These are phyloP conservation scores for Epiblema foenella DNA, from an alignment of 2,888 invertebrate genomes.

Conservation along the genomic window DNA sequence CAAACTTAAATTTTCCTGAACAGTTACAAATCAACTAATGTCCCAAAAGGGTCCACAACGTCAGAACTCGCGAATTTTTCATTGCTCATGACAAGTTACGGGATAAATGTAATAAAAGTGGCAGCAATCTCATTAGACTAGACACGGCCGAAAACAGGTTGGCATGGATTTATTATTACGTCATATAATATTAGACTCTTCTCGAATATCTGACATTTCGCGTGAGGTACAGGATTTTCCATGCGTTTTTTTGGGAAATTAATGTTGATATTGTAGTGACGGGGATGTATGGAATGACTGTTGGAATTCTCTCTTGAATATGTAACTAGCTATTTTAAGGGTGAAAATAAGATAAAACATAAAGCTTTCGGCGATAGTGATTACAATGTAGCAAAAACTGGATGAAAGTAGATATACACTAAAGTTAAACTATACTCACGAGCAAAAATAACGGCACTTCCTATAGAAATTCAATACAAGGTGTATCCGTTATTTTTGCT, in stretches of 20 bases:
- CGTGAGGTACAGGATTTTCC: constrained; percentile 14
- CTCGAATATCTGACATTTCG: constrained; percentile 20
- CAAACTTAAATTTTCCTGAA: neutral
- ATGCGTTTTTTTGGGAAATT: constrained; percentile 17
- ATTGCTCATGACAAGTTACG: constrained; percentile 27
- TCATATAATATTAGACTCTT: constrained; percentile 24
- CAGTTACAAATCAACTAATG: constrained; percentile 9
- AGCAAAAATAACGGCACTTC: too few relatives aligned
- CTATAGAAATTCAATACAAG: too few relatives aligned
- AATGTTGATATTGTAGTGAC: constrained; percentile 1
- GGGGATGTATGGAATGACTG: neutral
- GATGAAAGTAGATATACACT: too few relatives aligned
- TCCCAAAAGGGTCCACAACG: constrained; percentile 17
- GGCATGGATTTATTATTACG: constrained; percentile 36
- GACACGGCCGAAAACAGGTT: constrained; percentile 24
- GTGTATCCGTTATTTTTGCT: too few relatives aligned
- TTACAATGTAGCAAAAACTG: too few relatives aligned
- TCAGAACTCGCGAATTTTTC: constrained; percentile 24
- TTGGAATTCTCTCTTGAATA: constrained; percentile 5
- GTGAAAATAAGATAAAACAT: neutral
- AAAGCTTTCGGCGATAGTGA: too few relatives aligned
- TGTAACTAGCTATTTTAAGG: neutral
- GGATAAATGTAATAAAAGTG: constrained; percentile 31
- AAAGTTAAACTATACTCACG: too few relatives aligned
- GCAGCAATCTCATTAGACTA: constrained; percentile 36